Base-by-base conservation (phyloP, 1,140 invertebrate species). In the Pogonomyrmex californicus region DNA sequence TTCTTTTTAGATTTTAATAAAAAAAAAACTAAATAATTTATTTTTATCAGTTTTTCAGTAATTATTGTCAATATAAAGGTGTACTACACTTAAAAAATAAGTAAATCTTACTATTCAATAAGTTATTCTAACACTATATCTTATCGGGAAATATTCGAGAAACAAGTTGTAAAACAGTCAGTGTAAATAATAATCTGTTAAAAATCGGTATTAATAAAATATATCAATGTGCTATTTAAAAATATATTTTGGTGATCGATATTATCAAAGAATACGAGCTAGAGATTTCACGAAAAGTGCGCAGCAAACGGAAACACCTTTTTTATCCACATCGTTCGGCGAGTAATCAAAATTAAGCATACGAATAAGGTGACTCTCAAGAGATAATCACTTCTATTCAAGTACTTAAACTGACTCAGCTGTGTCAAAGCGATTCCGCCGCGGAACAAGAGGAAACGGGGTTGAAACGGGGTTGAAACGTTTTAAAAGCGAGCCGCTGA, bases 401-500 rank as follows among this genome's bases (percentile, higher is more conserved):
- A 83, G 79, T 83, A 83, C 79, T 83, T 83, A 83, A 85, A 85
- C 75, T 85, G 82, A 85, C 73, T 85, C 82, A 78, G 82, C 82
- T 65, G 71, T 51, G 63, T 77, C 78, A 54, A 81, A 58, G 70
- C n/a, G 38, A 85, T 63, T 85, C 62, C 38, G 60, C 47, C 54
- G 62, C 49, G 85, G 77, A 73, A 90, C 62, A 86, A 60, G 56
- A 68, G 86, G 58, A 87, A 70, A 51, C 68, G 71, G 41, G 51
- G 77, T 66, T 56, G 85, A 89, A 85, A 36, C 68, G 47, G 58
- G 66, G 92, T 87, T 86, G 89, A 91, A 87, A 77, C 85, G 89
- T 91, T 91, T 91, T 91, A 91, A 91, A 91, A 88, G 90, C 86
- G 83, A 87, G 85, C 78, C 87, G 82, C 49, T 65, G 70, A 44